A percentile compares a stretch with the other conserved stretches of the same genome.
phyloP scores from a whole-genome alignment of 1,140 invertebrate species.

The Planococcus citri region DNA sequence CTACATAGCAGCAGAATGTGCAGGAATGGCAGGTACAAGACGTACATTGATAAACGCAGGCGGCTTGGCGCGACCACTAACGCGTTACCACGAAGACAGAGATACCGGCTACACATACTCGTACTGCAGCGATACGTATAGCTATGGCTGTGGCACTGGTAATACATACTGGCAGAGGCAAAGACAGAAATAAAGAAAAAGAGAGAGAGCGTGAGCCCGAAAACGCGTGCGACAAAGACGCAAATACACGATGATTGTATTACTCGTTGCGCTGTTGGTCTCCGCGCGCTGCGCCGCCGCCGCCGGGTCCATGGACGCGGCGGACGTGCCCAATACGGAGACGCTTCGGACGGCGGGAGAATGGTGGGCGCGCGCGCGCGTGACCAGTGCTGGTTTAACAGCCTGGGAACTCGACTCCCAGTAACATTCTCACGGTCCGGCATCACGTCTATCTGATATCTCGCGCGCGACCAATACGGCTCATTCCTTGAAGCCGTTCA shows the following conservation, averaged over 20 bases:
- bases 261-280: no score
- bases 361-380: slow-evolving; percentile 14
- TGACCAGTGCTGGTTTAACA: slow-evolving; percentile 14
- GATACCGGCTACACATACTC: no score
- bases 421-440: slow-evolving; percentile 19
- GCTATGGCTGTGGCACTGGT: no score
- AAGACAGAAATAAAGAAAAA: no score
- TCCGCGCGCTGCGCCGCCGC: background rate
- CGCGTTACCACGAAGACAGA: no score
- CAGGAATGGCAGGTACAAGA: no score
- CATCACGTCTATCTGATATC: slow-evolving; percentile 19
- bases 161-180: background rate
- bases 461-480: slow-evolving; percentile 19
- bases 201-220: background rate
- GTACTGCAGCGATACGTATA: no score
- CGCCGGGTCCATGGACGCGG: background rate
- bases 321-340: background rate
- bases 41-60: no score
- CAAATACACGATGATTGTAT: background rate
- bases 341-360: background rate
- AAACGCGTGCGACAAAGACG: background rate
- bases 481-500: background rate
- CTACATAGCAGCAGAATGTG: no score
- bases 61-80: no score
- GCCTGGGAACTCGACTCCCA: slow-evolving; percentile 13